Evolutionary conservation across 2,797 vertebrate genomes (phyloP), one percentile per base, ranked within the genome.

Genomic region (Limosa lapponica): DNA sequence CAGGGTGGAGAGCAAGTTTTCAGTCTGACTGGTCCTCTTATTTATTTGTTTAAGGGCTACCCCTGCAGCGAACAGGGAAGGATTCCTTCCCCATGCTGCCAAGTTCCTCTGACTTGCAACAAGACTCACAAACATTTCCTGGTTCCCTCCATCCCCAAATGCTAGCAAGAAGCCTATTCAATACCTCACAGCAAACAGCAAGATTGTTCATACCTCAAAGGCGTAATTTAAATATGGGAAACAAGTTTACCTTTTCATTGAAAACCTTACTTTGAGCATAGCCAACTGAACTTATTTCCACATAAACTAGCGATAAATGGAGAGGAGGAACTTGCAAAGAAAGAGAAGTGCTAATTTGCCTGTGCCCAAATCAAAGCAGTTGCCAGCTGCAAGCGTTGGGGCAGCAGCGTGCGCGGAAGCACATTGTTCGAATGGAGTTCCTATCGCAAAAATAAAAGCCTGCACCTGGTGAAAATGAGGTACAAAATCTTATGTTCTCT

Each of bases 311-410:
- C 3, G 1, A 39, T 80, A 95, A 95, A 87, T 85, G 86, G 83
- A 82, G 64, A 96, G 88, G 81, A 95, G 86, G 86, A 90, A 74
- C 71, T 64, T 9, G 1, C 44, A 92, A 81, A 72, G 87, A 75
- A 86, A 90, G 59, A 79, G 66, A 96, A 90, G 77, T 92, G 78
- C 73, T 93, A 92, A 95, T 97, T 96, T 95, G 67, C 91, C 77
- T 46, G 59, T 82, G 80, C 64, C 67, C 3, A 0, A 87, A 67
- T 77, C 82, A 90, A 95, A 93, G 90, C 66, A 36, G 70, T 25
- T 59, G 59, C 77, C 59, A 51, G 67, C 67, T 71, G 52, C 54
- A 82, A 71, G 66, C 80, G 36, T 8, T 24, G 73, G 66, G 82
- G 73, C 83, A 96, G 91, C 81, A 87, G 93, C 67, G 59, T 6